A percentile compares a stretch with the other conserved stretches of the same genome.
phyloP scores from a whole-genome alignment of 1,140 invertebrate genomes.

The Drosophila mayri region DNA sequence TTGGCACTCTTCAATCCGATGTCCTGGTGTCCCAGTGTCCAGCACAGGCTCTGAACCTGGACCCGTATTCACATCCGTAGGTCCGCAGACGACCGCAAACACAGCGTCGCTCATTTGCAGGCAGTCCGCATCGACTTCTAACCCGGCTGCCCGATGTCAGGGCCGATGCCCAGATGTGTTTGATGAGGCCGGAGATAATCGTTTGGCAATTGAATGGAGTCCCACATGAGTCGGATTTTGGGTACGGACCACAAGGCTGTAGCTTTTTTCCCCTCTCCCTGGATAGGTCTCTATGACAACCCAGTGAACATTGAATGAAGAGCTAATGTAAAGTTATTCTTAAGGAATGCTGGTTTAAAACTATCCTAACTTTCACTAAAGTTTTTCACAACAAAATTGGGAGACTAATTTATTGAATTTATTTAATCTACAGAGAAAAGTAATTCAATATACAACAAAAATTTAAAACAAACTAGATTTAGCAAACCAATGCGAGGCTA shows the following conservation, averaged over 20 bases:
- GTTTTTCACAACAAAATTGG: no score
- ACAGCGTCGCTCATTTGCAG: conserved; percentile 55
- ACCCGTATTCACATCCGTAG: conserved; percentile 7
- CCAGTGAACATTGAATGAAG: conserved; percentile 10
- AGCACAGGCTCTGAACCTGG: conserved; percentile 9
- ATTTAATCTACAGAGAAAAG: background rate
- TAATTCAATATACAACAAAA: background rate
- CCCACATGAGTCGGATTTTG: conserved; percentile 37
- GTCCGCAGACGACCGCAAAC: conserved; percentile 39
- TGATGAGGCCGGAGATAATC: conserved; percentile 55
- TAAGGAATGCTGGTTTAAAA: background rate
- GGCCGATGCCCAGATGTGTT: conserved; percentile 28
- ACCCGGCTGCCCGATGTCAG: conserved; percentile 16
- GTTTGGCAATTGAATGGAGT: conserved; percentile 58
- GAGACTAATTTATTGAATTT: background rate
- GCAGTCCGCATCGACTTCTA: conserved; percentile 38
- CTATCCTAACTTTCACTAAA: background rate
- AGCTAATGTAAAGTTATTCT: background rate
- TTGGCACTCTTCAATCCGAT: conserved; percentile 37
- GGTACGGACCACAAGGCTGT: background rate
- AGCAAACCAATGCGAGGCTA: background rate
- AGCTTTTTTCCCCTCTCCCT: background rate
- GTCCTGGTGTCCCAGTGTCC: background rate
- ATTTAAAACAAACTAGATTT: background rate
- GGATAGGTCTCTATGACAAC: background rate